A percentile compares a stretch with the other conserved stretches of the same genome.
These are phyloP conservation scores for Chrysolina haemoptera DNA, from an alignment of 2,888 invertebrate species.

Conservation along the genomic window DNA sequence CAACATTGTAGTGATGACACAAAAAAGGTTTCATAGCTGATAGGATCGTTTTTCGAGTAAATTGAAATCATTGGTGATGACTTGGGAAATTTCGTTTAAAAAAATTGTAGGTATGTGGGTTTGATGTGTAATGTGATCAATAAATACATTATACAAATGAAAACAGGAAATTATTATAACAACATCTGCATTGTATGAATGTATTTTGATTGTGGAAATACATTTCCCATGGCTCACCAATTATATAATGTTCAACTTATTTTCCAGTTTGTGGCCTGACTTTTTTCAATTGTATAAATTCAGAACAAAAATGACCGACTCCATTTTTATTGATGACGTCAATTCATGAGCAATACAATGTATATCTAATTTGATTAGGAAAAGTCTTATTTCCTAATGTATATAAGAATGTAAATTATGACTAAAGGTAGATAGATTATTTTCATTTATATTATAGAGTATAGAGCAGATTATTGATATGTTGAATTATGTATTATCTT, in stretches of 20 bases:
- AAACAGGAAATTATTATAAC: no score
- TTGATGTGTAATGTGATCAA: no score
- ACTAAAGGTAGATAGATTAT: conserved; percentile 52
- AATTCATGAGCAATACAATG: conserved; percentile 56
- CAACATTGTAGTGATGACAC: no score
- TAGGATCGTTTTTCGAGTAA: no score
- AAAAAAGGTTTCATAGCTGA: no score
- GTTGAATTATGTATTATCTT: conserved; percentile 62
- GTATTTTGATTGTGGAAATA: no score
- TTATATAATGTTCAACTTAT: not conserved
- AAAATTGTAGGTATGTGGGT: no score
- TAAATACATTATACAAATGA: no score
- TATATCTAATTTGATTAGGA: conserved; percentile 53
- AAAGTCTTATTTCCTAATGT: conserved; percentile 59
- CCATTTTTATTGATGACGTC: conserved; percentile 28
- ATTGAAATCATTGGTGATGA: no score
- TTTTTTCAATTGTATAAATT: conserved; percentile 37
- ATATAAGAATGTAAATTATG: conserved; percentile 62
- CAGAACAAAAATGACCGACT: conserved; percentile 3
- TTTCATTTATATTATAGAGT: conserved; percentile 54
- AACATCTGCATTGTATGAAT: no score
- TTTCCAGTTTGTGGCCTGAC: not conserved
- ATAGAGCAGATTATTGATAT: conserved; percentile 61
- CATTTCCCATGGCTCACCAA: not conserved
- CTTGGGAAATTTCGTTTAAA: no score